Base-by-base conservation (phyloP, 2,888 invertebrate species). In the Mystacides longicornis region DNA sequence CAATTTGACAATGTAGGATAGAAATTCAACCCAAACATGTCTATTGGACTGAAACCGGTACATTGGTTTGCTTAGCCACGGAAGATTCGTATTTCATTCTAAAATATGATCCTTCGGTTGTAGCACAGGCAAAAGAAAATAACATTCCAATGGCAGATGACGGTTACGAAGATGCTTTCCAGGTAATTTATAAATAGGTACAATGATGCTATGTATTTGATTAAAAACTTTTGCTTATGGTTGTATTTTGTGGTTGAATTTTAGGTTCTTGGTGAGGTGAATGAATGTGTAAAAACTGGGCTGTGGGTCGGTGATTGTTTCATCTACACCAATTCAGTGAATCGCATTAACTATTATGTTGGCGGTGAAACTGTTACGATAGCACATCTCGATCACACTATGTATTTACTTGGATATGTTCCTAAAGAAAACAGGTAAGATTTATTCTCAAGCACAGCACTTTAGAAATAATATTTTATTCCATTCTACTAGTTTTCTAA, bases 221-320 rank as follows among this genome's bases (percentile, higher is more conserved):
- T n/a, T n/a, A n/a, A n/a, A n/a, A n/a, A n/a, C n/a, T n/a, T n/a
- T n/a, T n/a, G n/a, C n/a, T n/a, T n/a, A n/a, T n/a, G n/a, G n/a
- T n/a, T n/a, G n/a, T n/a, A n/a, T n/a, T n/a, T n/a, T n/a, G 7
- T 31, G 18, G 19, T 7, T 19, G 3, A 54, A 42, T 64, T 67
- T 18, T 64, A 89, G 87, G 86, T 90, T 61, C 78, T 90, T 1
- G 87, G 89, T 16, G 94, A 94, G 73, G 86, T 95, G 54, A 89
- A 84, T 63, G 98, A 98, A 72, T 81, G 84, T 19, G 95, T 98
- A 1, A 90, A 91, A 69, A 97, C 97, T 0, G 97, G 96, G 3
- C 71, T 94, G 14, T 98, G 97, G 97, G 93, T 98, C 11, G 97
- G 99, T 3, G 99, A 99, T 71, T 99, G 99, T 69, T 99, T 99